Percentiles rank a stretch among this genome's conserved stretches.
These are phyloP conservation scores for Eupithecia vulgata DNA, from an alignment of 2,888 invertebrate species.

Conservation along the genomic window DNA sequence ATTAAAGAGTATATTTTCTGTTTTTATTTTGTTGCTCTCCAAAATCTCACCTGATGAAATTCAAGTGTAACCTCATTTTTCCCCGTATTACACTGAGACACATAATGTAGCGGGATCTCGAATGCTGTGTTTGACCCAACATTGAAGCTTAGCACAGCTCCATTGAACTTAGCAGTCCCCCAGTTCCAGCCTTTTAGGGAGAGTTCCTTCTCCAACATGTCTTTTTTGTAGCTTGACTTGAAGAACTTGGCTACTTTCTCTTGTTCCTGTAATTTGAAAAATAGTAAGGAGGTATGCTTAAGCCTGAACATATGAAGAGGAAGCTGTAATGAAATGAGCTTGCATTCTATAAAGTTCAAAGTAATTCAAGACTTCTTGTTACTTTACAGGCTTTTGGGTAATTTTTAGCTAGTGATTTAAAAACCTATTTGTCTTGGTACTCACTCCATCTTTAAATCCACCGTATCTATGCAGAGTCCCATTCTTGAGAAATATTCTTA, in stretches of 20 bases:
- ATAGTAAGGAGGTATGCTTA: neutral
- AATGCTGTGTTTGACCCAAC: conserved; percentile 93
- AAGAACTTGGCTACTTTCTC: conserved; percentile 97
- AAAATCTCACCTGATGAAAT: conserved; percentile 91
- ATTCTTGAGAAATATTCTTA: conserved; percentile 94
- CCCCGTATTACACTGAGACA: conserved; percentile 97
- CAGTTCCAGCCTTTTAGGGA: conserved; percentile 99
- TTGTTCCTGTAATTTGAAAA: conserved; percentile 88
- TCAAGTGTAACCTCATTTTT: conserved; percentile 99
- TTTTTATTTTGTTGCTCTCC: neutral
- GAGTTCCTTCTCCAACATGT: conserved; percentile 95
- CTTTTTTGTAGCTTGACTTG: conserved; percentile 90
- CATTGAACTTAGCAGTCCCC: conserved; percentile 97
- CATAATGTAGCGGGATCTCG: conserved; percentile 97
- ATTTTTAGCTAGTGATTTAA: neutral
- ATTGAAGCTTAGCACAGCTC: conserved; percentile 93
- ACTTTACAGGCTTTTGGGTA: neutral
- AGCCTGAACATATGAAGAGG: neutral
- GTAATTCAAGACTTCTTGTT: neutral
- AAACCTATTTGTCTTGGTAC: conserved; percentile 43
- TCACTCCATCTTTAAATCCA: conserved; percentile 95
- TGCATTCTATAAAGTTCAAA: no score
- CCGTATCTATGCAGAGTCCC: conserved; percentile 95
- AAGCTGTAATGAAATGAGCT: neutral
- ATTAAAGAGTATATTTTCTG: no score